Percentiles rank a stretch among this genome's conserved stretches.
Conservation (phyloP, 2,113 vertebrate genomes). For the Campylomormyrus tamandua region DNA sequence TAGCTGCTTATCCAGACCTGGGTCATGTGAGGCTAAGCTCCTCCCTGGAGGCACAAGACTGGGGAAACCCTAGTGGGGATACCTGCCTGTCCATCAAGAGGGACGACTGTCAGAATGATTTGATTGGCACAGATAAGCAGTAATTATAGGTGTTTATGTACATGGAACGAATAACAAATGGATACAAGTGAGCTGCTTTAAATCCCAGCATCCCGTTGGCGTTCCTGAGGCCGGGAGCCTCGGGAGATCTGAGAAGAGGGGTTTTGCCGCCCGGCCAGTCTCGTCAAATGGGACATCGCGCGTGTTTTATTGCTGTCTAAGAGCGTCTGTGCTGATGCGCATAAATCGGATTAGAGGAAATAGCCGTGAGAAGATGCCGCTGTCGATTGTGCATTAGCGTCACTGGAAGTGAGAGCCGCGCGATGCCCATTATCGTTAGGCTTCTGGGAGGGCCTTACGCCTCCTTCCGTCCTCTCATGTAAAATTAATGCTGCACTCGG, state of each 20-base stretch:
- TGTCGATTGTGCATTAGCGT: background rate
- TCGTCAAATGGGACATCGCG: background rate
- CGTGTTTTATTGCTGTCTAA: constrained; percentile 2
- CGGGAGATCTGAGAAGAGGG: background rate
- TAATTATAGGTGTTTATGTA: background rate
- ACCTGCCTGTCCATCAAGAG: background rate
- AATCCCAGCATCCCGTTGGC: background rate
- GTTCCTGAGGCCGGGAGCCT: background rate
- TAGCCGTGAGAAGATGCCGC: background rate
- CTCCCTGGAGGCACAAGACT: background rate
- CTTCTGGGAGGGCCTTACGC: background rate
- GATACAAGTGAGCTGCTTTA: background rate
- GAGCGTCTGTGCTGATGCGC: background rate
- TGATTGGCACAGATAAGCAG: background rate
- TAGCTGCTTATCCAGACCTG: background rate
- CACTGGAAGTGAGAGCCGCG: background rate
- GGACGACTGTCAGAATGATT: background rate
- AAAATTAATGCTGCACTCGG: constrained; percentile 19
- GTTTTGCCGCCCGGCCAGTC: background rate
- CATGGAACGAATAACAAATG: background rate
- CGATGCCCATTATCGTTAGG: constrained; percentile 9
- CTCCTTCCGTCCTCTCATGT: constrained; percentile 2
- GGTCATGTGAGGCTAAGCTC: background rate
- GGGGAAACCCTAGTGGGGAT: background rate
- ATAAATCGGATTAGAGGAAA: constrained; percentile 10